Conservation (phyloP, 2,797 vertebrate species). For the Mionectes olivaceus region DNA sequence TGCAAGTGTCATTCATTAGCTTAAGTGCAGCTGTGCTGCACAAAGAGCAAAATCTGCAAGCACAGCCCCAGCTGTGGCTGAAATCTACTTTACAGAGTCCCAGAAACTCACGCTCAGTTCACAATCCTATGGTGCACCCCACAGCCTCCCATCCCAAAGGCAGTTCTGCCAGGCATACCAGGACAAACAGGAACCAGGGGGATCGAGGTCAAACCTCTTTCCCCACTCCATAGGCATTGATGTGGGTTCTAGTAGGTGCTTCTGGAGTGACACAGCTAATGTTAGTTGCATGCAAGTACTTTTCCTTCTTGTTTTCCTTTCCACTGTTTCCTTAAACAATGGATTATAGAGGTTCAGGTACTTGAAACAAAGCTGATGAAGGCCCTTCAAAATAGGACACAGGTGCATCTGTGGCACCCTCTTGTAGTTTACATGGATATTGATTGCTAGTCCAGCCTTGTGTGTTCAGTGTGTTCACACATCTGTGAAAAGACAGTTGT, state of each 20-base stretch:
- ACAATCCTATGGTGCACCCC: background rate
- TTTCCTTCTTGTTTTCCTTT: background rate
- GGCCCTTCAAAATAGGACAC: background rate
- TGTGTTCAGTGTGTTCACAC: background rate
- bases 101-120: background rate
- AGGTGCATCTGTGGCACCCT: background rate
- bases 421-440: background rate
- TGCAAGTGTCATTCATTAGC: slow-evolving; percentile 53
- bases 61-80: background rate
- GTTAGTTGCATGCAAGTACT: background rate
- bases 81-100: background rate
- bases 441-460: background rate
- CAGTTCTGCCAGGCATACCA: background rate
- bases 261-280: background rate
- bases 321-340: background rate
- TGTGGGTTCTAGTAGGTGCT: background rate
- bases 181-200: background rate
- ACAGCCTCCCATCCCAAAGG: background rate
- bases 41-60: background rate
- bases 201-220: background rate
- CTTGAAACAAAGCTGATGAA: background rate
- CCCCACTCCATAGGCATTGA: fast-evolving
- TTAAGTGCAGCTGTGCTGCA: background rate
- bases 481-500: background rate
- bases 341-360: background rate